Base-by-base conservation (phyloP, 2,797 vertebrate genomes). In the Acanthurus lineatus region DNA sequence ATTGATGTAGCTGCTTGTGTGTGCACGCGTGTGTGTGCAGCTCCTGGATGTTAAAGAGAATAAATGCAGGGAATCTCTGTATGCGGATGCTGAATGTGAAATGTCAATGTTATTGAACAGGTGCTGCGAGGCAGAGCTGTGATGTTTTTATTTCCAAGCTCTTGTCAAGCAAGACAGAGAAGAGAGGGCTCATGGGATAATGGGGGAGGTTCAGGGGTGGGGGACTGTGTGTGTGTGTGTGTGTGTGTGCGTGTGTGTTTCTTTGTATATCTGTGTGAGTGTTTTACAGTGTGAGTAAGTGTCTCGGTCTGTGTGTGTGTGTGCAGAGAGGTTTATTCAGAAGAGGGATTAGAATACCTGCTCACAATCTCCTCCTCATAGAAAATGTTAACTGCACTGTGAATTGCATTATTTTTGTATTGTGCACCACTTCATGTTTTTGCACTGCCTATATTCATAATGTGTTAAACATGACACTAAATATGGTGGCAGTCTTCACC, bases 51-150 rank as follows among this genome's bases (percentile, higher is more conserved):
- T 92, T 92, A 89, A 92, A 90, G 77, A 86, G 88, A 88, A 85
- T 90, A 87, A 93, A 89, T 81, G 89, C 78, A 72, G 81, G 74
- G 91, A 90, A 86, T 86, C 85, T 88, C 85, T n/a, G 82, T 90
- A 89, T 85, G 90, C 73, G 84, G 83, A 90, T 92, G 83, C 86
- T 91, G 92, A 94, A 94, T 94, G 92, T 92, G 93, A 95, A 94
- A 95, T 95, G 94, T 95, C 95, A 94, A 89, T 94, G 94, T 95
- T 95, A 95, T 95, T 95, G 94, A 95, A 95, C 93, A 93, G 94
- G 94, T 93, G 93, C 94, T 94, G 93, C 88, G 87, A 94, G 92
- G 93, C 94, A 90, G 89, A 87, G 83, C 88, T 91, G 88, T 95
- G 92, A 94, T 94, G 94, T 94, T 95, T 95, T 95, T 93, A 95